Evolutionary conservation across 2,888 invertebrate genomes (phyloP).

Genomic region (Luperina testacea): DNA sequence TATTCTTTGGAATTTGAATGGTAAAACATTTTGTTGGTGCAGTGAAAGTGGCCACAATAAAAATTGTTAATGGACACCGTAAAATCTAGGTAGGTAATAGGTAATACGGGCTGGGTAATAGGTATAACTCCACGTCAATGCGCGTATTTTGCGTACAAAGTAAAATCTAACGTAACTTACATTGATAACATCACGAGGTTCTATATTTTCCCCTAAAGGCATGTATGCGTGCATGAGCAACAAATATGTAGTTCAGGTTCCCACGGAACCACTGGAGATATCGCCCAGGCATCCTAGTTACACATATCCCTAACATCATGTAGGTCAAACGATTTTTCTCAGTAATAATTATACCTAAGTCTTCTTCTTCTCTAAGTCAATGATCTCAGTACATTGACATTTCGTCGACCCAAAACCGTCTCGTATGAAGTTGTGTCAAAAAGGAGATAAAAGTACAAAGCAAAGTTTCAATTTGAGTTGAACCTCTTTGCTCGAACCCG

Average conservation of each 20-base stretch:
- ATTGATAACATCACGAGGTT: neutral
- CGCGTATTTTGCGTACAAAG: too few relatives aligned
- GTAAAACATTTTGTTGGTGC: neutral
- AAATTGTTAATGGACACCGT: too few relatives aligned
- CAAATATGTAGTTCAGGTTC: neutral
- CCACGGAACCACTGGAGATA: neutral
- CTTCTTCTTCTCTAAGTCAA: too few relatives aligned
- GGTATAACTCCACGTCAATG: too few relatives aligned
- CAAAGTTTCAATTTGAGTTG: slow-evolving; percentile 39
- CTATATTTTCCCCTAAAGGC: neutral
- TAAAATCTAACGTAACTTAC: neutral
- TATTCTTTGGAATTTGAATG: too few relatives aligned
- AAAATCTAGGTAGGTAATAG: too few relatives aligned
- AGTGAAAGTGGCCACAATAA: neutral
- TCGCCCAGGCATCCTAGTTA: neutral
- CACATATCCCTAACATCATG: neutral
- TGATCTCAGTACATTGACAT: slow-evolving; percentile 19
- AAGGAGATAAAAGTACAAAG: slow-evolving; percentile 29
- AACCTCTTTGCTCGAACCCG: slow-evolving; percentile 21
- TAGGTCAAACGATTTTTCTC: slow-evolving; percentile 26
- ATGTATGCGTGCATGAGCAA: neutral
- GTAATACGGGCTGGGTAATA: too few relatives aligned
- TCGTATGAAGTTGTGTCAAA: slow-evolving; percentile 23
- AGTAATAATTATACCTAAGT: neutral
- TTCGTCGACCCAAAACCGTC: slow-evolving; percentile 35